Evolutionary conservation across 2,888 invertebrate species (phyloP), one percentile per base, ranked within the genome.

Genomic region (Parnassius glacialis): DNA sequence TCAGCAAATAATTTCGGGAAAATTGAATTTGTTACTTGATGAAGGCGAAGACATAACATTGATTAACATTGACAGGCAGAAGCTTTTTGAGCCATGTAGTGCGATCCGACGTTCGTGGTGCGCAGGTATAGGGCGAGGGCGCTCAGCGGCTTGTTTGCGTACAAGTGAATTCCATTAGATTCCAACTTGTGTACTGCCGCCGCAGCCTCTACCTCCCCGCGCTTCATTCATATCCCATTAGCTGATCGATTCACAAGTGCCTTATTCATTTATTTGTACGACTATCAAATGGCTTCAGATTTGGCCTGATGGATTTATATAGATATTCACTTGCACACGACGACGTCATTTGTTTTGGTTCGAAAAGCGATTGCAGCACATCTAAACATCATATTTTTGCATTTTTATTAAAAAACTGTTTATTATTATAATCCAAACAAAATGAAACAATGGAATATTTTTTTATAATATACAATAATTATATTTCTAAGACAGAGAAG

Each of bases 161-260:
- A 91, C 90, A 91, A 87, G 90, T 81, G 86, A 90, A 91, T 90
- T 90, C 90, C 90, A 91, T 91, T 91, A 90, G 89, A 89, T 82
- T 67, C 83, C 84, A 79, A 79, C 83, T 80, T 83, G 83, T 86
- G 83, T 84, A 82, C 80, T 75, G 77, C 80, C 79, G 80, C 85
- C 87, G 74, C 85, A 85, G 81, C 81, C 83, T 79, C 83, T 71
- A 79, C 73, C 74, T 74, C 78, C 48, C 82, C 78, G 76, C 80
- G 83, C 87, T 85, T 87, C 87, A 87, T 89, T 89, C 88, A 86
- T 88, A 90, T 89, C 85, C 89, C 88, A 89, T 90, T 90, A 89
- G 84, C 85, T 87, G 87, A 89, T 89, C 88, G 86, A 86, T 89
- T 84, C 83, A 83, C 84, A 83, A 84, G 83, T 85, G 81, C 85